phyloP scores from a whole-genome alignment of 1,140 invertebrate species.

The Lanistes nyassanus region DNA sequence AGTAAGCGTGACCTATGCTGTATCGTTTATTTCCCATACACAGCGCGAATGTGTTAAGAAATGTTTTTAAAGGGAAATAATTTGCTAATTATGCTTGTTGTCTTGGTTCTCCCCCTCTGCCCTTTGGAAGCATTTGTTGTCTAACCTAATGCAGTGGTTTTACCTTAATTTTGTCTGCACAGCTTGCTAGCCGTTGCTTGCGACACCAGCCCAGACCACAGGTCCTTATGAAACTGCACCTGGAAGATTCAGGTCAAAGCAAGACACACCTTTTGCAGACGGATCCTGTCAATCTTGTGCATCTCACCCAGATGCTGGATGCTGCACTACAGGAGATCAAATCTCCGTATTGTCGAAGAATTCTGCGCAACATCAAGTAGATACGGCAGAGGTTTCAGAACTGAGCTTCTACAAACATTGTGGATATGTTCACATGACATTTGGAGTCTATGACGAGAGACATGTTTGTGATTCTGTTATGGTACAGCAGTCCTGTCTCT shows the following conservation, averaged over 20 bases:
- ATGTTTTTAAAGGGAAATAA: background rate
- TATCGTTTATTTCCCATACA: too few relatives aligned
- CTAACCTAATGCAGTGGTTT: too few relatives aligned
- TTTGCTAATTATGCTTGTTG: background rate
- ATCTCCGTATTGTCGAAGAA: slow-evolving; percentile 66
- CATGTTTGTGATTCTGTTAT: too few relatives aligned
- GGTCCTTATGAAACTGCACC: slow-evolving; percentile 71
- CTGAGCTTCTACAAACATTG: too few relatives aligned
- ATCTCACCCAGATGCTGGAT: slow-evolving; percentile 73
- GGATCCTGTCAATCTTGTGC: slow-evolving; percentile 74
- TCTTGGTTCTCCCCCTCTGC: background rate
- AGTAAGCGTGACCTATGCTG: too few relatives aligned
- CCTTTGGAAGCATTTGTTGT: background rate
- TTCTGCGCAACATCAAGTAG: slow-evolving; percentile 62
- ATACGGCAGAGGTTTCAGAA: too few relatives aligned
- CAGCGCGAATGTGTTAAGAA: too few relatives aligned
- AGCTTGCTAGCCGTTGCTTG: slow-evolving; percentile 73
- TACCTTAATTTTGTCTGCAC: slow-evolving; percentile 10
- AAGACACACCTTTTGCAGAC: slow-evolving; percentile 72
- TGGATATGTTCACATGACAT: too few relatives aligned
- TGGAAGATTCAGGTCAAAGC: slow-evolving; percentile 55
- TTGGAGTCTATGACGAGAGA: too few relatives aligned
- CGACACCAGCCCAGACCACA: slow-evolving; percentile 72
- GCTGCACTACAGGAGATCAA: slow-evolving; percentile 73
- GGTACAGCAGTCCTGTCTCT: too few relatives aligned